Evolutionary conservation across 2,113 vertebrate species (phyloP), one percentile per base, ranked within the genome.

Genomic region (Eubucco bourcierii): DNA sequence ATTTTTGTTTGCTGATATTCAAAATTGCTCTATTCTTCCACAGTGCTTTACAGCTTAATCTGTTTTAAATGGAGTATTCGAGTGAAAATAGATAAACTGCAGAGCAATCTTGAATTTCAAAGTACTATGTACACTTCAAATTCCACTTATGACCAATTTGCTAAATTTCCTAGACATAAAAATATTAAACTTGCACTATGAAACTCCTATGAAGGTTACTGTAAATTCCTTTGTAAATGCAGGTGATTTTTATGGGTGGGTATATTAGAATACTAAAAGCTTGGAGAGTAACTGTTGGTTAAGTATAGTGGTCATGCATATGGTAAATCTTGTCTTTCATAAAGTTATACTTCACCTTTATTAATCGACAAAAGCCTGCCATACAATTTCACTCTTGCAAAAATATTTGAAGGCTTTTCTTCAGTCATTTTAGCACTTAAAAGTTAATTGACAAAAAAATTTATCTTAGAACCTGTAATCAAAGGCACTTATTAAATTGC

Each of bases 1-100:
- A 52, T 15, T 80, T 74, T 77, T 80, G 93, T 95, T 92, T 94
- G 60, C 41, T 71, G 44, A 29, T 90, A 56, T 77, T 90, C 55
- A 80, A 80, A 91, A 63, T 23, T 15, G 18, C 6, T 12, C 29
- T 90, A 16, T 41, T 80, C 7, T 66, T 87, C 73, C 87, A 12
- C 90, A 61, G 28, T 55, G 31, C 71, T 95, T 91, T 92, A 91
- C 0, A 4, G 7, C 16, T 86, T 91, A 61, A 83, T 80, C 75
- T 93, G n/a, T 77, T 80, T 88, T 72, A 81, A 93, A 84, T 37
- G 15, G 58, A 71, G 9, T 74, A 74, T 68, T 80, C 60, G 31
- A 9, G 23, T 52, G 34, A 91, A 85, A 95, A 85, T 95, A 83
- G 92, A 86, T n/a, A 73, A 93, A 52, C 28, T 16, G 52, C 21